Percentiles rank a stretch among this genome's conserved stretches.
Conservation (phyloP, 1,140 invertebrate genomes). For the Drosophila ananassae region DNA sequence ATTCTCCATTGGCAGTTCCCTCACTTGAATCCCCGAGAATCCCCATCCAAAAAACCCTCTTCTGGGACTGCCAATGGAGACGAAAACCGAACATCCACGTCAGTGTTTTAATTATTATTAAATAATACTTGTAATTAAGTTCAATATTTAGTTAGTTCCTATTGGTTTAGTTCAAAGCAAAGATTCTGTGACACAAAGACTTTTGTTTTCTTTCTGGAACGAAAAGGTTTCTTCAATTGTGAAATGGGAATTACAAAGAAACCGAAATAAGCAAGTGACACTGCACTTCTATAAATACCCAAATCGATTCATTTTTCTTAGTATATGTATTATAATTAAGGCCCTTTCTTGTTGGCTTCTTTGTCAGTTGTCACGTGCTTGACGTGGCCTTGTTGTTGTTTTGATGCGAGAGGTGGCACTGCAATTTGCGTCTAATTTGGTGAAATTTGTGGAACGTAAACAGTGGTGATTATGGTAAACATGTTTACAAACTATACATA, state of each 20-base stretch:
- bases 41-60: not conserved
- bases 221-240: conserved; percentile 38
- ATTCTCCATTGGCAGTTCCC: conserved; percentile 22
- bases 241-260: conserved; percentile 33
- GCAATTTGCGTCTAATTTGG: conserved; percentile 46
- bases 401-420: conserved; percentile 12
- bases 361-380: conserved; percentile 38
- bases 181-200: not conserved
- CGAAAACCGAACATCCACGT: conserved; percentile 20
- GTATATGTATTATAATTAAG: not conserved
- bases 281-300: conserved; percentile 41
- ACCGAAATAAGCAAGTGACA: conserved; percentile 10
- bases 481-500: conserved; percentile 52
- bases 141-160: no score
- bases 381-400: conserved; percentile 38
- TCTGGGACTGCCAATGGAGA: conserved; percentile 19
- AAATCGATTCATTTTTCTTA: conserved; percentile 47
- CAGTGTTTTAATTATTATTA: conserved; percentile 4
- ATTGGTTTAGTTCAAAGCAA: not conserved
- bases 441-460: conserved; percentile 56
- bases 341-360: not conserved
- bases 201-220: conserved; percentile 11
- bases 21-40: not conserved
- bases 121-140: no score
- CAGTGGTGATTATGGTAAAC: conserved; percentile 59